These are phyloP conservation scores for Cephus cinctus DNA, from an alignment of 1,140 invertebrate species.

Conservation along the genomic window DNA sequence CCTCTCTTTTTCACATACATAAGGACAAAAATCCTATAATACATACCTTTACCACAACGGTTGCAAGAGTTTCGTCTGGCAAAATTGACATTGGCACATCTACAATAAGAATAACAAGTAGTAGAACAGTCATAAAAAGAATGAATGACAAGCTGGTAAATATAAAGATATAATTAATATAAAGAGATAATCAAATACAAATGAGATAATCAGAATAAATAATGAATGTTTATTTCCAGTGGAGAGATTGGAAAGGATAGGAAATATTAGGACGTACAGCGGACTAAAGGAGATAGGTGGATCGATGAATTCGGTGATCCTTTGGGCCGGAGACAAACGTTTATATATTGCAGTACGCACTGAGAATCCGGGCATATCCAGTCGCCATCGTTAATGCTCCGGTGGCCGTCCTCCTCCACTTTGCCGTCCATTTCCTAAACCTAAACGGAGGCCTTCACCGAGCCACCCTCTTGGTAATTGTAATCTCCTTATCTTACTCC, in stretches of 20 bases:
- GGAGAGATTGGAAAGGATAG: not conserved
- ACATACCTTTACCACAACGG: slow-evolving; percentile 77
- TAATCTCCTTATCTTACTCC: too few species aligned
- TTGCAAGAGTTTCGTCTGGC: slow-evolving; percentile 86
- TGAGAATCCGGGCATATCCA: slow-evolving; percentile 53
- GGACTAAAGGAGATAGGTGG: not conserved
- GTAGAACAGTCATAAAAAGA: too few species aligned
- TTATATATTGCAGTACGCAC: slow-evolving; percentile 31
- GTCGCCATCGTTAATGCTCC: slow-evolving; percentile 48
- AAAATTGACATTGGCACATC: slow-evolving; percentile 95
- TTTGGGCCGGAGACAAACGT: not conserved
- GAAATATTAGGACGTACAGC: too few species aligned
- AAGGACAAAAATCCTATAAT: slow-evolving; percentile 15
- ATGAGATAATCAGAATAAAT: not conserved
- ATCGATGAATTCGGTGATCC: not conserved
- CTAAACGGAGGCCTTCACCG: too few species aligned
- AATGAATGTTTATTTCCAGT: not conserved
- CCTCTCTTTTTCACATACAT: not conserved
- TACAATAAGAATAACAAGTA: slow-evolving; percentile 41
- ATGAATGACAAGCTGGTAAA: too few species aligned
- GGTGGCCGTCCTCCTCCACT: slow-evolving; percentile 45
- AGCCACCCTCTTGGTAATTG: too few species aligned
- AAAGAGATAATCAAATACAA: too few species aligned
- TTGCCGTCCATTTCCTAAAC: slow-evolving; percentile 22
- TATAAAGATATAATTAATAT: too few species aligned